Base-by-base conservation (phyloP, 2,888 invertebrate species). In the Cephus sareptanus region DNA sequence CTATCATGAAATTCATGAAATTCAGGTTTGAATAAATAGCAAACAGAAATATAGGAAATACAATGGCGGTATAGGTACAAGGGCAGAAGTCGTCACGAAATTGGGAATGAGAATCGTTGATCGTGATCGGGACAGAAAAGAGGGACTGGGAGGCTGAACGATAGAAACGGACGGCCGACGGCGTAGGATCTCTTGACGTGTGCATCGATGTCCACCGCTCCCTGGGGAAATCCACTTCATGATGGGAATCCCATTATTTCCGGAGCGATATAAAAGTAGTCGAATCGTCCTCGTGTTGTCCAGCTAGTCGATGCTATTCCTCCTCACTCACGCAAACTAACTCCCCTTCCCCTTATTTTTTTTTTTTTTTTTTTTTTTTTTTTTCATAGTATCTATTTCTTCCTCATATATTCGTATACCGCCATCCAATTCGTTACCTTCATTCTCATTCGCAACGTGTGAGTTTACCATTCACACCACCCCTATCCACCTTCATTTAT, bases 241-340 rank as follows among this genome's bases (percentile, higher is more conserved):
- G 90, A 91, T 91, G 91, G 91, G 91, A 91, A 91, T 91, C 91
- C 91, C 91, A 91, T 91, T 91, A 91, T 91, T 85, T 85, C 84
- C 84, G 77, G 82, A 84, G 81, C 83, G 82, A 85, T 85, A 85
- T 85, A 85, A 84, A 85, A 84, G 84, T 90, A 91, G 80, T 79
- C 81, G 79, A 75, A 77, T 81, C 79, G 80, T 84, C 79, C 85
- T 82, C 81, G 79, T 79, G 75, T 81, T 83, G 83, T 84, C 83
- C 85, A 82, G 83, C 83, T 75, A 71, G 13, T 11, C 31, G 81
- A 82, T 77, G 82, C 83, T 83, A 85, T 85, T 84, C 77, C 82
- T 75, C 35, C 40, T 69, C 77, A 73, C 73, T 79, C 76, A 75
- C 75, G 75, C 69, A 75, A 73, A 75, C 79, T 80, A 80, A 79